Evolutionary conservation across 2,888 invertebrate species (phyloP), one percentile per base, ranked within the genome.

Genomic region (Harpalus rubripes): DNA sequence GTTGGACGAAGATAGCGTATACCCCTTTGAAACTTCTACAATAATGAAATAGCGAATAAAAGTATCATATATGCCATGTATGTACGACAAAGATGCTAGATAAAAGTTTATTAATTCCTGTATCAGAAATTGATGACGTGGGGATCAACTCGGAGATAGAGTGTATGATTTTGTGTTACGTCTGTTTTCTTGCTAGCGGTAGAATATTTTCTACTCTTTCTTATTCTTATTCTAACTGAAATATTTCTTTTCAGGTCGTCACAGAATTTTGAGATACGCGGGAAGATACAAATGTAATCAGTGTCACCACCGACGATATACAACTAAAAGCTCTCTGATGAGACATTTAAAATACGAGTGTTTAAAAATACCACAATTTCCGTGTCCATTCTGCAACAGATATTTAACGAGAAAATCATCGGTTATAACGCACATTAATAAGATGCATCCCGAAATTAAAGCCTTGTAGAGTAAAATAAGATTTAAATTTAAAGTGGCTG

Each of bases 361-460:
- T 85, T 89, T 90, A 26, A 89, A 89, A 84, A 88, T 88, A 26
- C 90, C 90, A 2, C 87, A 90, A 39, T 91, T 90, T 86, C 88
- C 87, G 26, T 93, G 93, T 87, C 92, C 88, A 0, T 89, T 90
- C 83, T 91, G 90, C 85, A 85, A 86, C 8, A 89, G 89, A 81
- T 87, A 87, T 32, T 87, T 88, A 10, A 89, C 56, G 10, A 56
- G 78, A 78, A 78, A 78, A 32, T 26, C 56, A n/a, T 32, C 78
- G 12, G 78, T 78, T 58, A 74, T 74, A 4, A 74, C 72, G 16
- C 72, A 74, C 12, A 74, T 74, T 1, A 74, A 74, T 44, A 74
- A 74, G 41, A 74, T 74, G 72, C 72, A 74, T 18, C 44, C 44
- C 10, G 59, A 59, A 59, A 18, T 59, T 15, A 59, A 16, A 59